These are phyloP conservation scores for Drosophila gaucha DNA, from an alignment of 2,888 invertebrate species.

Conservation along the genomic window DNA sequence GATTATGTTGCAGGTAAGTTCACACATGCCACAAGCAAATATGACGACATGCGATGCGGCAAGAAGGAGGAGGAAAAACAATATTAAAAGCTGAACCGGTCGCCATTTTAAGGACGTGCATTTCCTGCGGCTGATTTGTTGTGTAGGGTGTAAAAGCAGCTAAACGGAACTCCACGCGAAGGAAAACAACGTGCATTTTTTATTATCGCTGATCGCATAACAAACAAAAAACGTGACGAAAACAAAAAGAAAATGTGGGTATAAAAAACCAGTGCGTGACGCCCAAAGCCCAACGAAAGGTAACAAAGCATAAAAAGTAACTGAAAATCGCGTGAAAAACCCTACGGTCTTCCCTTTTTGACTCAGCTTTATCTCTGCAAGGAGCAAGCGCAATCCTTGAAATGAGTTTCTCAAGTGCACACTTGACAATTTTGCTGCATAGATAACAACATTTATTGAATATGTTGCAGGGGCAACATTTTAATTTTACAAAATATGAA, in stretches of 20 bases:
- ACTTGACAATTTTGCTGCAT: slow-evolving; percentile 58
- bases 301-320: slow-evolving; percentile 61
- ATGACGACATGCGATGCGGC: slow-evolving; percentile 35
- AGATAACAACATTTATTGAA: slow-evolving; percentile 64
- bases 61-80: slow-evolving; percentile 26
- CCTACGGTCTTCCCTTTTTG: slow-evolving; percentile 8
- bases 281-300: slow-evolving; percentile 25
- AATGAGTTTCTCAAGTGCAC: slow-evolving; percentile 53
- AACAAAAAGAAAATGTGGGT: slow-evolving; percentile 56
- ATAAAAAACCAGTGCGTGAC: slow-evolving; percentile 11
- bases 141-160: slow-evolving; percentile 13
- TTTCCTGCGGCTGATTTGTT: slow-evolving; percentile 58
- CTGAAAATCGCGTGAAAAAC: slow-evolving; percentile 28
- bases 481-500: slow-evolving; percentile 31
- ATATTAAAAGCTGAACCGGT: slow-evolving; percentile 34
- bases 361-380: slow-evolving; percentile 22
- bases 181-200: slow-evolving; percentile 57
- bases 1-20: slow-evolving; percentile 59
- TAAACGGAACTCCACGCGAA: not conserved
- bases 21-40: slow-evolving; percentile 36
- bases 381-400: slow-evolving; percentile 39
- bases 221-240: slow-evolving; percentile 68
- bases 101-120: slow-evolving; percentile 73
- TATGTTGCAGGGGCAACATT: slow-evolving; percentile 48
- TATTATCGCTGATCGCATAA: slow-evolving; percentile 54